Conservation (phyloP, 2,113 vertebrate genomes). For the Rana temporaria region DNA sequence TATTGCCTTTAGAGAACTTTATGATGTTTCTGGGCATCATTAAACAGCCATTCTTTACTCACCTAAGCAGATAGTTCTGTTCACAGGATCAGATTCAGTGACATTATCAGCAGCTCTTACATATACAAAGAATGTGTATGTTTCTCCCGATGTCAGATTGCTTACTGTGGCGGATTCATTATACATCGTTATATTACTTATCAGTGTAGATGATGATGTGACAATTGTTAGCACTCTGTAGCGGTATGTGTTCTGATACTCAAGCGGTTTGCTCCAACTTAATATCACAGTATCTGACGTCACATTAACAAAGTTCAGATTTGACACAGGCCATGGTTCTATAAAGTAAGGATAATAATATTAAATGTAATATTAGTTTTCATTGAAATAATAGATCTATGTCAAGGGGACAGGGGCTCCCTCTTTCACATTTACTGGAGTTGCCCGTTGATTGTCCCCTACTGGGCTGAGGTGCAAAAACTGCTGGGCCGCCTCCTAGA, state of each 20-base stretch:
- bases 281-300: not conserved
- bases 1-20: too few relatives aligned
- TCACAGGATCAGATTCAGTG: slow-evolving; percentile 15
- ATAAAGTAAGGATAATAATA: not conserved
- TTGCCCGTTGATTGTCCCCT: too few relatives aligned
- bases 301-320: not conserved
- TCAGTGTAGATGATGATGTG: not conserved
- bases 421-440: too few relatives aligned
- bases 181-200: not conserved
- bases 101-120: not conserved
- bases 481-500: too few relatives aligned
- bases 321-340: not conserved
- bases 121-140: slow-evolving; percentile 53
- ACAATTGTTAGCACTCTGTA: not conserved
- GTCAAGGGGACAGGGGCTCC: too few relatives aligned
- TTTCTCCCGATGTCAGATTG: slow-evolving; percentile 66
- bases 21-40: too few relatives aligned
- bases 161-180: not conserved
- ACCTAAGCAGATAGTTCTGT: slow-evolving; percentile 70
- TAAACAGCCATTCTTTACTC: slow-evolving; percentile 31
- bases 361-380: too few relatives aligned
- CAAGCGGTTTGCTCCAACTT: not conserved
- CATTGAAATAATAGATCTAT: too few relatives aligned
- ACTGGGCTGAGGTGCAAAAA: too few relatives aligned
- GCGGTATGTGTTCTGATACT: not conserved